Base-by-base conservation (phyloP, 2,888 invertebrate species). In the Anarsia innoxiella region DNA sequence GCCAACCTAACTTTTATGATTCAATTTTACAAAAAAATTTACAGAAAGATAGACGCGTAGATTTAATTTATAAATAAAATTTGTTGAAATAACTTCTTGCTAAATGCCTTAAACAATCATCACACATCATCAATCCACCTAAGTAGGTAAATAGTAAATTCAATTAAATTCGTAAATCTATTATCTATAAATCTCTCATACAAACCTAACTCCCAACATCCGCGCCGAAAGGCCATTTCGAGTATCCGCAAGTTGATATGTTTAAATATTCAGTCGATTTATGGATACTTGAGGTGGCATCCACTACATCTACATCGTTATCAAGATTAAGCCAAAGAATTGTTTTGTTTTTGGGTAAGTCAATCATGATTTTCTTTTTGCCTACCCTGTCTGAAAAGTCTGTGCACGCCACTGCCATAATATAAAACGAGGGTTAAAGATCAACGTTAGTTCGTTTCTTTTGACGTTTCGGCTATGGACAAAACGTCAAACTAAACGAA, bases 1-100 rank as follows among this genome's bases (percentile, higher is more conserved):
- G 28, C 8, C 31, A 16, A 13, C 13, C 10, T 10, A 27, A 19
- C 5, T 37, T 37, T 32, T 31, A 37, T n/a, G 25, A 25, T 25
- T 8, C 4, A 3, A 25, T 25, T 8, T n/a, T n/a, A 25, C 25
- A 25, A n/a, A 25, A 15, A 37, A 8, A 8, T 10, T 25, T 25
- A 25, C 4, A 8, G n/a, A 25, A 25, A n/a, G 25, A 25, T n/a
- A 25, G 25, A 25, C 25, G 25, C n/a, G 25, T 25, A 25, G 25
- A 25, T 25, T 25, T 25, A 25, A 25, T 25, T 8, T 25, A 25
- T n/a, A 25, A 25, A 25, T 25, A 25, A 25, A 25, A 25, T 8
- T 8, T n/a, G n/a, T n/a, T 19, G 3, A 19, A 19, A 19, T n/a
- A n/a, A n/a, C n/a, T n/a, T n/a, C n/a, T 8, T 19, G 3, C 8